Base-by-base conservation (phyloP, 2,888 invertebrate species). In the Epirrita christyi region DNA sequence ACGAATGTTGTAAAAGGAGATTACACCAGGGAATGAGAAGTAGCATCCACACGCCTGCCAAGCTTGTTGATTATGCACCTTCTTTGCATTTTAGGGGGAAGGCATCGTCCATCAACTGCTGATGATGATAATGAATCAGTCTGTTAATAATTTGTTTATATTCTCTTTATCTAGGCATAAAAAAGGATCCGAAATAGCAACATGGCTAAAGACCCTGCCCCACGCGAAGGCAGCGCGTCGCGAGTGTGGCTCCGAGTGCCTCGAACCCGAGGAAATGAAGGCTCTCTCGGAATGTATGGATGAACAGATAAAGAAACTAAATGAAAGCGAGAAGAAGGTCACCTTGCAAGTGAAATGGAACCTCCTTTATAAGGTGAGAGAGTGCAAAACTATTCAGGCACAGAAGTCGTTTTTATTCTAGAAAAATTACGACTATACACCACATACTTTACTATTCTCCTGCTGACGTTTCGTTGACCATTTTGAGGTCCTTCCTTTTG, bases 301-400 rank as follows among this genome's bases (percentile, higher is more conserved):
- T 38, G 32, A 72, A 0, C 93, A 93, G 71, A 67, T 89, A 21
- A 44, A 48, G 0, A 60, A 68, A 0, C 63, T 86, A 0, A 62
- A 67, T 28, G 55, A 46, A 0, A 61, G 72, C 5, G 83, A 81
- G 65, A 94, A 94, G 72, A 93, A 86, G 40, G 92, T 95, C 40
- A 93, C 93, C 15, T 92, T 97, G 85, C 95, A 96, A 78, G 96
- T 97, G 40, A 96, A 96, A 75, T 97, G 97, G 59, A 94, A 94
- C 75, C 87, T 96, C 36, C 81, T 98, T 0, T 96, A 93, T 76
- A 95, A 94, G 93, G 95, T 95, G 38, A 63, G 62, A 45, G 11
- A 11, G 36, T 13, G 21, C 36, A 41, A 9, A 27, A 9, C 10
- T 9, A 7, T n/a, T n/a, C n/a, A n/a, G n/a, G n/a, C n/a, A n/a